These are phyloP conservation scores for Cecidostiba fungosa DNA, from an alignment of 2,888 invertebrate species.

Conservation along the genomic window DNA sequence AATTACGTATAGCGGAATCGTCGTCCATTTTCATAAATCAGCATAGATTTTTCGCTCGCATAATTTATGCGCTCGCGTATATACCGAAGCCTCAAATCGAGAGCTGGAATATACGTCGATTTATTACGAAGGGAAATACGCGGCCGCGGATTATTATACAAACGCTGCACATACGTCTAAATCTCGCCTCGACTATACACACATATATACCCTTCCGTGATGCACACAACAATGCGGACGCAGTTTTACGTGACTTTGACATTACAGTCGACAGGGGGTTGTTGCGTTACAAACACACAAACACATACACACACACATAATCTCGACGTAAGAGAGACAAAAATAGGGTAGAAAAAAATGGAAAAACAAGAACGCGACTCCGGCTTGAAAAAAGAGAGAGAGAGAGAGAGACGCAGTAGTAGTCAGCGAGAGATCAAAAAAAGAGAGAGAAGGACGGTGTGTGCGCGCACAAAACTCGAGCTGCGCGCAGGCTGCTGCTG, in stretches of 20 bases:
- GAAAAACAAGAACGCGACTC: conserved; percentile 51
- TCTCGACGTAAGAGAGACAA: conserved; percentile 49
- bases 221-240: neutral
- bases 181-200: neutral
- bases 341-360: conserved; percentile 60
- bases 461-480: conserved; percentile 45
- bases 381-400: conserved; percentile 63
- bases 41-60: neutral
- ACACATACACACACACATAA: conserved; percentile 14
- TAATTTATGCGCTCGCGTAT: neutral
- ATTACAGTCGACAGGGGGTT: conserved; percentile 27
- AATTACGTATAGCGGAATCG: neutral
- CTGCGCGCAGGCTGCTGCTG: conserved; percentile 72
- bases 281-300: neutral
- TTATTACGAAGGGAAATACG: neutral
- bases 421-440: conserved; percentile 54
- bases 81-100: neutral
- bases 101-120: conserved; percentile 10
- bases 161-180: neutral
- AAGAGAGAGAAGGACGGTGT: conserved; percentile 50
- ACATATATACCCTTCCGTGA: conserved; percentile 18
- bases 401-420: conserved; percentile 41
- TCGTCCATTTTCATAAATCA: conserved; percentile 24
- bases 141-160: neutral
- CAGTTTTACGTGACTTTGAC: conserved; percentile 57